These are phyloP conservation scores for Nomada fucata DNA, from an alignment of 2,888 invertebrate species.

Conservation along the genomic window DNA sequence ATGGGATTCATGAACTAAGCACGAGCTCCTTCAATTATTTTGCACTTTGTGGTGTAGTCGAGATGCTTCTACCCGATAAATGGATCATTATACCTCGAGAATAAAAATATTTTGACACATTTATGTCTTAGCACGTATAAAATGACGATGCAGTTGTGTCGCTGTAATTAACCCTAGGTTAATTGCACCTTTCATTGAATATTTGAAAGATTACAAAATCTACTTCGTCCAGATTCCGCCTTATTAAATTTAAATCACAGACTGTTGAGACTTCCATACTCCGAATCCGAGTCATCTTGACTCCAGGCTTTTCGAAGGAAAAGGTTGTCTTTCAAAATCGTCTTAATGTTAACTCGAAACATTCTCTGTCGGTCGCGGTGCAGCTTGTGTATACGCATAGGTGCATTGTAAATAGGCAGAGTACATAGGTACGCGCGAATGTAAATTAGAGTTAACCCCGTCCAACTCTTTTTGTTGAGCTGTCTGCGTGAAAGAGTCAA, in stretches of 20 bases:
- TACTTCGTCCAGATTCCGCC: no score
- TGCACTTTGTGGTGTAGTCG: no score
- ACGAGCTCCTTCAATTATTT: no score
- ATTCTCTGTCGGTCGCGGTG: constrained; percentile 11
- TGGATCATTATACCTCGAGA: no score
- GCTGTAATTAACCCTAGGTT: no score
- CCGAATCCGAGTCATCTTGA: neutral
- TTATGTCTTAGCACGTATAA: no score
- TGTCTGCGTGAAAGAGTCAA: constrained; percentile 55
- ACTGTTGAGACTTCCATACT: neutral
- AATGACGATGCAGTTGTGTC: no score
- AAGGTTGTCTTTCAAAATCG: constrained; percentile 29
- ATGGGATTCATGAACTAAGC: neutral
- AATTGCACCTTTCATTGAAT: no score
- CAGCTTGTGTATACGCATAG: constrained; percentile 6
- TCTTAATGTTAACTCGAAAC: constrained; percentile 31
- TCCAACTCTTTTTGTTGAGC: constrained; percentile 72
- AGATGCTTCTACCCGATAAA: no score
- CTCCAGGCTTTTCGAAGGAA: neutral
- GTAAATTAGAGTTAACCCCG: constrained; percentile 75
- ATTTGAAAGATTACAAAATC: no score
- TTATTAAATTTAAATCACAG: neutral
- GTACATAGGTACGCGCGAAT: constrained; percentile 65
- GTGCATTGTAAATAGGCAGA: constrained; percentile 33
- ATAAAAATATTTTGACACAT: no score